Evolutionary conservation across 2,888 invertebrate genomes (phyloP).

Genomic region (Polydesmus complanatus): DNA sequence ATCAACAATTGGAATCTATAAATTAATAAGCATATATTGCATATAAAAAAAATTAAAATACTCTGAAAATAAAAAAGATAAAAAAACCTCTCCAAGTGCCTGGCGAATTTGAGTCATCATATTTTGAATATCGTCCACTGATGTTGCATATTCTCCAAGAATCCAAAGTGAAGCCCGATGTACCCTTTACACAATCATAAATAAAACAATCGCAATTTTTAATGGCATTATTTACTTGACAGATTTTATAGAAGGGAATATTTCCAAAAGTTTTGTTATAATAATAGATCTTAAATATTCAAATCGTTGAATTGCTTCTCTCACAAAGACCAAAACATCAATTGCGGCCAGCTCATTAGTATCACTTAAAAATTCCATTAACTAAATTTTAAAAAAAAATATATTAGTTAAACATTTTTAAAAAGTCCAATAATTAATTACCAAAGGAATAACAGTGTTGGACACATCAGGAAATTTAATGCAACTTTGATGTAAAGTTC

Average conservation of each 20-base stretch:
- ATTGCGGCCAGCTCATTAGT: constrained; percentile 74
- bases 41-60: neutral
- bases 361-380: constrained; percentile 84
- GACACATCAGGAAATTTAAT: constrained; percentile 95
- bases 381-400: neutral
- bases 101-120: constrained; percentile 63
- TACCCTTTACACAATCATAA: constrained; percentile 39
- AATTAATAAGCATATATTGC: neutral
- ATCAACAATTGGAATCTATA: constrained; percentile 45
- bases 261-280: constrained; percentile 62
- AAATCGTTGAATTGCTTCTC: constrained; percentile 92
- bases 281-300: constrained; percentile 64
- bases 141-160: constrained; percentile 84
- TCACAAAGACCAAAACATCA: constrained; percentile 85
- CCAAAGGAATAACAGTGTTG: constrained; percentile 77
- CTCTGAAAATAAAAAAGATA: neutral
- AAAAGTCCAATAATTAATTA: constrained; percentile 23
- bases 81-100: constrained; percentile 51
- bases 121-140: constrained; percentile 56
- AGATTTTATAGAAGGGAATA: constrained; percentile 73
- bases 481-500: constrained; percentile 84
- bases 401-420: neutral
- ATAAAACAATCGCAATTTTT: too few species aligned
- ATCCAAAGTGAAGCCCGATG: constrained; percentile 94
- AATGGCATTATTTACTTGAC: constrained; percentile 47